Evolutionary conservation across 2,797 vertebrate species (phyloP), one percentile per base, ranked within the genome.

Genomic region (Discoglossus pictus): DNA sequence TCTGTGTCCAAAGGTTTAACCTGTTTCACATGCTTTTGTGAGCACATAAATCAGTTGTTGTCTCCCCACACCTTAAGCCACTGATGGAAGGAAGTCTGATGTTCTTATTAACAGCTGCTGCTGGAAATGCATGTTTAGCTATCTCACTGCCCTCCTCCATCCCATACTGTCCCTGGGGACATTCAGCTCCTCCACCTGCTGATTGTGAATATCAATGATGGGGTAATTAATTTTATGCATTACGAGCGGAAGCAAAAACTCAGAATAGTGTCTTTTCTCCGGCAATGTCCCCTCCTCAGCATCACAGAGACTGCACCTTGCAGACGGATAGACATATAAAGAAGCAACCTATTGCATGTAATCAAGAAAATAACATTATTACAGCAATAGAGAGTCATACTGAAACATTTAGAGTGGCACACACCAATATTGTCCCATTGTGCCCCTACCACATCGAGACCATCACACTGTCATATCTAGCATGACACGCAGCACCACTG

Each of bases 161-260:
- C 18, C 24, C 42, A 2, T 25, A 40, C 24, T 50, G 42, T 58
- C 60, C 60, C 68, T 17, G 17, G 60, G 60, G 68, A 63, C 51
- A 63, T 56, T 50, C 44, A 18, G n/a, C 35, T 56, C 60, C 68
- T 48, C 68, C 68, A 64, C 52, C 68, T 71, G 68, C 60, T 71
- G 68, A 71, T 63, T 64, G 52, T 39, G 44, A 71, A 71, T 71
- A 71, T 63, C 58, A 71, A 71, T 71, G 53, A 56, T 17, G 11
- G 23, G 44, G 64, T 51, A 64, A 71, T 71, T 71, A 56, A 71
- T 71, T 71, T 71, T 24, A 51, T 63, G 43, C 52, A 63, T 20
- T 24, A 64, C 43, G 60, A 53, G 60, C 58, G 61, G 60, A 61
- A 36, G 18, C 43, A 34, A 4, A 35, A 71, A 51, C 34, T 27